phyloP scores from a whole-genome alignment of 2,113 vertebrate genomes.

The Mormyrus iriodes region DNA sequence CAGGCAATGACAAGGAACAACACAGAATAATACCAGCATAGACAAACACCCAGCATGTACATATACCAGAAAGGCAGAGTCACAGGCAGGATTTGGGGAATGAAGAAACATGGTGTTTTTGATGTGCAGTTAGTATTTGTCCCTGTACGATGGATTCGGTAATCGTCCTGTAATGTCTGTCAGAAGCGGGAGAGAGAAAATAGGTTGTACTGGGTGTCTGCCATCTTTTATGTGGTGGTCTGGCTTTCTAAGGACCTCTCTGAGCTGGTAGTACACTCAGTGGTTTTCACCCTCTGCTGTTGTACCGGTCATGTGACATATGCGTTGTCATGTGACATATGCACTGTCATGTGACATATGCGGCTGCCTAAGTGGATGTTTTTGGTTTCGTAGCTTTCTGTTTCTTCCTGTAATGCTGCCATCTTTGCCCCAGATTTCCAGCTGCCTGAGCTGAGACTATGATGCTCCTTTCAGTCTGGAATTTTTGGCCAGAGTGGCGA shows the following conservation, averaged over 20 bases:
- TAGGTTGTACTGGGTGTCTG: not conserved
- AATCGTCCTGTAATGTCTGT: not conserved
- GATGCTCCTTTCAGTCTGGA: not conserved
- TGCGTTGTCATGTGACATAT: not conserved
- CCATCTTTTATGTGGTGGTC: not conserved
- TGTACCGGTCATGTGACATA: not conserved
- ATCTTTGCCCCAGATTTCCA: not conserved
- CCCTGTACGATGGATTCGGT: not conserved
- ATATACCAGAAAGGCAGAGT: not conserved
- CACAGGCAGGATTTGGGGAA: not conserved
- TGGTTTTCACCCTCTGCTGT: not conserved
- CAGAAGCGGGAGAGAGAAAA: not conserved
- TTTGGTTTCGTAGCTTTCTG: not conserved
- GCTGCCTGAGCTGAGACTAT: not conserved
- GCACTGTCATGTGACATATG: not conserved
- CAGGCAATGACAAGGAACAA: not conserved
- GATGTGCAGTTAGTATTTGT: not conserved
- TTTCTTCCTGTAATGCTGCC: not conserved
- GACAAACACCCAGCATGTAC: not conserved
- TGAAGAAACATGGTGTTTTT: not conserved
- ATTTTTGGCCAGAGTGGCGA: not conserved
- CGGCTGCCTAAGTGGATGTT: not conserved
- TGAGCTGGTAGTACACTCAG: not conserved
- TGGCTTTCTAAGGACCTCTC: not conserved
- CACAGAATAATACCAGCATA: not conserved